These are phyloP conservation scores for Sipha flava DNA, from an alignment of 1,140 invertebrate species.

Conservation along the genomic window DNA sequence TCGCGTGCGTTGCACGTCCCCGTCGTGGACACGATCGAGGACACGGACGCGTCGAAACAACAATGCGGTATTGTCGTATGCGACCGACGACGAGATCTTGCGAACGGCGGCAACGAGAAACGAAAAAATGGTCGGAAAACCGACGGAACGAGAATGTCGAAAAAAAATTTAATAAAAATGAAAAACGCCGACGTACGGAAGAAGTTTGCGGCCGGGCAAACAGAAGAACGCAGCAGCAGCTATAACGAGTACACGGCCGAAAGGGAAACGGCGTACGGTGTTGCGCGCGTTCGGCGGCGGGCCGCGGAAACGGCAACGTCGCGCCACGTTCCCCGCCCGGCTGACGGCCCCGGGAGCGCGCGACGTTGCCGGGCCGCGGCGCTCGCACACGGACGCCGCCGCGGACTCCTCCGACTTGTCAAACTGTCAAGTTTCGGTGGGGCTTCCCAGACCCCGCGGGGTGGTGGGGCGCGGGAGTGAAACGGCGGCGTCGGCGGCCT, in stretches of 20 bases:
- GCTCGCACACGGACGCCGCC: background rate
- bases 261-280: no score
- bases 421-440: constrained; percentile 28
- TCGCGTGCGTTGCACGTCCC: background rate
- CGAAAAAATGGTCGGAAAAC: no score
- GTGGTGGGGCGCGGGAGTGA: background rate
- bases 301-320: constrained; percentile 5
- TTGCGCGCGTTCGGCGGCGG: background rate
- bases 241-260: no score
- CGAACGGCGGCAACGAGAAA: no score
- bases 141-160: no score
- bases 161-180: no score
- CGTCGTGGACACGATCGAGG: constrained; percentile 7
- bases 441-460: background rate
- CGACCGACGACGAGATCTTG: no score
- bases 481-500: background rate
- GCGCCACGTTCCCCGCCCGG: background rate
- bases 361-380: constrained; percentile 1
- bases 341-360: background rate
- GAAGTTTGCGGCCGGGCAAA: no score
- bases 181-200: no score
- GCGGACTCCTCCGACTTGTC: constrained; percentile 24
- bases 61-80: no score
- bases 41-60: background rate
- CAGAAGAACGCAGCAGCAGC: no score